These are phyloP conservation scores for Mastigias papua DNA, from an alignment of 30 jellyfish, hydroid and myxozoan species.

Conservation along the genomic window DNA sequence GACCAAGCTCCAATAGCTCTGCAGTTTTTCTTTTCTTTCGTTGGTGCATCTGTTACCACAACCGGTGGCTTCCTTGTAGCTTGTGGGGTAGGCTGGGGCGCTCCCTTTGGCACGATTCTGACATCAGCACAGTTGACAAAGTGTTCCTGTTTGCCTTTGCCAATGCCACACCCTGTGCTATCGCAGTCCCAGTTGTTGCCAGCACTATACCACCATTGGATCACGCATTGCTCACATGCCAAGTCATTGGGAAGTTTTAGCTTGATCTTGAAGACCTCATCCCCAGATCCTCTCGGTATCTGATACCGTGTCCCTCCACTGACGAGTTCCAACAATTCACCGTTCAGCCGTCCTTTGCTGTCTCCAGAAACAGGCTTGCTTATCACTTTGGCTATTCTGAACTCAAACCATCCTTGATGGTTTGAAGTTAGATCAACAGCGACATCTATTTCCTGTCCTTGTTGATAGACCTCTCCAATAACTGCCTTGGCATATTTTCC, in stretches of 20 bases:
- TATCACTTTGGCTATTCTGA: slow-evolving; percentile 78
- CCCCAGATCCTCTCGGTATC: slow-evolving; percentile 77
- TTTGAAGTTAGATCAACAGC: slow-evolving; percentile 78
- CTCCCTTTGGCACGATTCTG: slow-evolving; percentile 63
- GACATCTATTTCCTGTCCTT: slow-evolving; percentile 84
- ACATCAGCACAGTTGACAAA: slow-evolving; percentile 95
- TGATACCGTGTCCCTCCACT: slow-evolving; percentile 87
- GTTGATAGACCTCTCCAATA: slow-evolving; percentile 75
- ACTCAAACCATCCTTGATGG: slow-evolving; percentile 88
- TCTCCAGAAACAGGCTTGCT: slow-evolving; percentile 59
- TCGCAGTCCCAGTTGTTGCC: slow-evolving; percentile 96
- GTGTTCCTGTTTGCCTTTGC: slow-evolving; percentile 89
- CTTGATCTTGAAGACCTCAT: slow-evolving; percentile 56
- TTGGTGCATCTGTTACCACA: slow-evolving; percentile 61
- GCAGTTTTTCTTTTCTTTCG: slow-evolving; percentile 47
- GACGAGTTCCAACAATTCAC: slow-evolving; percentile 63
- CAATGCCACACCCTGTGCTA: slow-evolving; percentile 83
- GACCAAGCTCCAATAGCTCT: slow-evolving; percentile 60
- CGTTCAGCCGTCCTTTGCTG: slow-evolving; percentile 72
- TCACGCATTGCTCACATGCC: slow-evolving; percentile 83
- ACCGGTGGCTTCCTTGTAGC: slow-evolving; percentile 64
- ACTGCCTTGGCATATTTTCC: slow-evolving; percentile 86
- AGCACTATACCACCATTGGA: slow-evolving; percentile 93
- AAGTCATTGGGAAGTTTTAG: slow-evolving; percentile 72
- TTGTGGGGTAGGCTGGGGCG: slow-evolving; percentile 40